Evolutionary conservation across 2,888 invertebrate species (phyloP).

Genomic region (Kuschelorhynchus macadamiae): DNA sequence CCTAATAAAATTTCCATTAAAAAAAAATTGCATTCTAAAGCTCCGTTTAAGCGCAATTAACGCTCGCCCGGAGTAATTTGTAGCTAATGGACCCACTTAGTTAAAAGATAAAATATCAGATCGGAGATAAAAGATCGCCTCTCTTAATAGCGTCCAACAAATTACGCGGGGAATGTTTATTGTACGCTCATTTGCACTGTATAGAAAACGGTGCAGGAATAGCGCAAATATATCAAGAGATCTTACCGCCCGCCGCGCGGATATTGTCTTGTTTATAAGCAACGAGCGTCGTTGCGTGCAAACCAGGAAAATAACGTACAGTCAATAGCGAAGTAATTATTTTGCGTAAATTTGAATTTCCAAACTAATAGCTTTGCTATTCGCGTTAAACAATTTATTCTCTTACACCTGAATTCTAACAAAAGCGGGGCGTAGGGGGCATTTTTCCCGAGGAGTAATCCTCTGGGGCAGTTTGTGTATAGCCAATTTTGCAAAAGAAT

Average conservation of each 20-base stretch:
- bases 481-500: no score
- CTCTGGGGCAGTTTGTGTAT: no score
- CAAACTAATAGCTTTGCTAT: no score
- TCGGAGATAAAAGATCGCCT: slow-evolving; percentile 15
- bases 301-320: no score
- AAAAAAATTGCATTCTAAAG: slow-evolving; percentile 4
- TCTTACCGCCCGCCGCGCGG: slow-evolving; percentile 22
- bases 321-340: no score
- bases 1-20: no score
- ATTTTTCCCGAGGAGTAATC: no score
- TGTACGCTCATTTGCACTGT: slow-evolving; percentile 21
- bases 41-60: slow-evolving; percentile 5
- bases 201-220: slow-evolving; percentile 8
- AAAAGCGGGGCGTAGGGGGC: no score
- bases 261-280: slow-evolving; percentile 13
- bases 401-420: no score
- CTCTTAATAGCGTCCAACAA: slow-evolving; percentile 18
- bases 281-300: neutral
- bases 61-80: neutral
- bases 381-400: no score
- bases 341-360: no score
- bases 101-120: slow-evolving; percentile 19
- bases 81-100: slow-evolving; percentile 19
- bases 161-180: slow-evolving; percentile 19
- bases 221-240: slow-evolving; percentile 27